phyloP scores from a whole-genome alignment of 2,797 vertebrate species.

The Otolemur crassicaudatus region DNA sequence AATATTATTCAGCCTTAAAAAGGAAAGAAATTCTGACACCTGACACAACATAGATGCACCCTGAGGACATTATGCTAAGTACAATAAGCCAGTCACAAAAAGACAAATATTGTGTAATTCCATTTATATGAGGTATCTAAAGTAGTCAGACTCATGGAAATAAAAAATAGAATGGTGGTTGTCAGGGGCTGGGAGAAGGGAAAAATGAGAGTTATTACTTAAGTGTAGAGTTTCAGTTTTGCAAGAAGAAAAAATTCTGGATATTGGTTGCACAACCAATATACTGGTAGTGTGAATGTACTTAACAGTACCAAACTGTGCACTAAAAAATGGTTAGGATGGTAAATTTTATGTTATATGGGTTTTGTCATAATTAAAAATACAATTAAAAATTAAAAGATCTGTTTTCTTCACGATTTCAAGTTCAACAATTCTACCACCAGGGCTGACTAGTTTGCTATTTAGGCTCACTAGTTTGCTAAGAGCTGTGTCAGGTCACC shows the following conservation, averaged over 20 bases:
- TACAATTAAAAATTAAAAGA: background rate
- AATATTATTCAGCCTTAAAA: slow-evolving; percentile 46
- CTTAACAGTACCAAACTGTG: background rate
- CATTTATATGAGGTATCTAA: background rate
- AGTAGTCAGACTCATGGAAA: background rate
- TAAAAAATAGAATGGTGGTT: background rate
- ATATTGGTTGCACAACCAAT: background rate
- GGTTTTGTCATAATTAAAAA: slow-evolving; percentile 59
- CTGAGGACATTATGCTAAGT: background rate
- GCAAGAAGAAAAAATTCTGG: slow-evolving; percentile 7
- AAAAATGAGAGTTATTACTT: background rate
- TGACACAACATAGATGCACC: background rate
- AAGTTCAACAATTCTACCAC: slow-evolving; percentile 69
- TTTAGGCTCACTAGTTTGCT: slow-evolving; percentile 75
- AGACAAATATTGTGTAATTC: background rate
- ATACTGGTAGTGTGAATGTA: background rate
- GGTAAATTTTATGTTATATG: background rate
- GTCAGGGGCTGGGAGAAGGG: background rate
- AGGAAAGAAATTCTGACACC: background rate
- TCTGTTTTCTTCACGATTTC: slow-evolving; percentile 72
- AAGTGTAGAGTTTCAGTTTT: slow-evolving; percentile 42
- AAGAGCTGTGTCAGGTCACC: slow-evolving; percentile 73
- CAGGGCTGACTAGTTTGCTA: slow-evolving; percentile 59
- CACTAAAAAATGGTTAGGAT: slow-evolving; percentile 17
- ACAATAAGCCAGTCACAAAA: slow-evolving; percentile 27